Percentiles rank a stretch among this genome's conserved stretches.
These are phyloP conservation scores for Halichondria panicea DNA, from an alignment of 37 sponge, comb jelly and placozoan genomes.

Conservation along the genomic window DNA sequence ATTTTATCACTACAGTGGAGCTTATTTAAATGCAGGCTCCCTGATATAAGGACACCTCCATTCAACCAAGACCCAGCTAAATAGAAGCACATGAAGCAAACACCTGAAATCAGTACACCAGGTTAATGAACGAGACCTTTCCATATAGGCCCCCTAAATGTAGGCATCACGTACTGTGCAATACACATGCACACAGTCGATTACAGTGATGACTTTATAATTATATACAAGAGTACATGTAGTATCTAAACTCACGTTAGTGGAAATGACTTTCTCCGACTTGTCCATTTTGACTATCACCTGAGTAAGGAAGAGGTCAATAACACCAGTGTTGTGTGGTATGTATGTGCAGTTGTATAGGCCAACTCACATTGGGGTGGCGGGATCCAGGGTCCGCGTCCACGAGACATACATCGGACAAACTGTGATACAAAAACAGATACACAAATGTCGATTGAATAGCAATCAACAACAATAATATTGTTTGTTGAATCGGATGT, in stretches of 20 bases:
- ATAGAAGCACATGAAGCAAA: no score
- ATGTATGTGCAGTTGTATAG: no score
- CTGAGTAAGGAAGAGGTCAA: not conserved
- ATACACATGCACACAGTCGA: not conserved
- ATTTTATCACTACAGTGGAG: no score
- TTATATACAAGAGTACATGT: not conserved
- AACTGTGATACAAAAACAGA: conserved; percentile 4
- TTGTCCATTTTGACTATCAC: conserved; percentile 8
- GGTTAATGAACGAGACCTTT: no score
- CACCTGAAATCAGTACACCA: no score
- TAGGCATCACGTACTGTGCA: no score
- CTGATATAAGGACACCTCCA: no score
- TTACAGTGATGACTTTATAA: not conserved
- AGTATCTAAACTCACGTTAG: not conserved
- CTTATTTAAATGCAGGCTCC: no score
- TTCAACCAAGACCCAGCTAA: no score
- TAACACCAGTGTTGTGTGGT: not conserved
- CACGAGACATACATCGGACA: conserved; percentile 1
- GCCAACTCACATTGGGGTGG: conserved; percentile 31
- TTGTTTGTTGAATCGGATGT: no score
- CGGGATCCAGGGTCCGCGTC: conserved; percentile 10
- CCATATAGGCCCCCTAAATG: no score
- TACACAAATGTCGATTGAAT: not conserved
- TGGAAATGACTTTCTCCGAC: conserved; percentile 7
- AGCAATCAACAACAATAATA: not conserved